Percentiles rank a stretch among this genome's conserved stretches.
Evolutionary conservation across 2,113 vertebrate genomes (phyloP).

Genomic region (Xenopus borealis): DNA sequence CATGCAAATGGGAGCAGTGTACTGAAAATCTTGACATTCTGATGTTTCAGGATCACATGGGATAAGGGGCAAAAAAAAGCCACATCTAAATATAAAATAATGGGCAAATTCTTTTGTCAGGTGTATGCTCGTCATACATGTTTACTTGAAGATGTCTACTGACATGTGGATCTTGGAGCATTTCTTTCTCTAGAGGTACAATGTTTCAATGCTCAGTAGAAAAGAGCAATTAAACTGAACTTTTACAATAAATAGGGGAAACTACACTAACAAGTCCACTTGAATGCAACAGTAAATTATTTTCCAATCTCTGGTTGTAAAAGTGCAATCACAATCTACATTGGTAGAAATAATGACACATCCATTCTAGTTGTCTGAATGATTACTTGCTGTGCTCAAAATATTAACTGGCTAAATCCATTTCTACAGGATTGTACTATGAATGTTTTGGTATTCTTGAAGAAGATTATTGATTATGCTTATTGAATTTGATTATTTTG

Average conservation of each 20-base stretch:
- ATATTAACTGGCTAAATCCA: too few relatives aligned
- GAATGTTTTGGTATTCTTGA: too few relatives aligned
- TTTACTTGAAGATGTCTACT: conserved; percentile 3
- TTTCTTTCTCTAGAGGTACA: background rate
- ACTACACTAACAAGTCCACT: background rate
- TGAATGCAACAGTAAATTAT: conserved; percentile 1
- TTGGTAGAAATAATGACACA: too few relatives aligned
- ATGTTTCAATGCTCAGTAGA: background rate
- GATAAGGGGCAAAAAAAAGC: conserved; percentile 9
- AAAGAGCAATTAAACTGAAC: background rate
- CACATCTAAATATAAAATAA: conserved; percentile 12
- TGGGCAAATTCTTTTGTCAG: conserved; percentile 2
- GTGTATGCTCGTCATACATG: conserved; percentile 8
- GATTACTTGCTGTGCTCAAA: too few relatives aligned
- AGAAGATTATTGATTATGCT: too few relatives aligned
- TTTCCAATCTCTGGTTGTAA: background rate
- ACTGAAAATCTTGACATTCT: conserved; percentile 34
- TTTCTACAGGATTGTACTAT: too few relatives aligned
- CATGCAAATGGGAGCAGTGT: conserved; percentile 38
- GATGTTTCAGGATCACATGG: conserved; percentile 11
- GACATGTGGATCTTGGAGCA: conserved; percentile 6
- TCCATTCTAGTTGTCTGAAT: too few relatives aligned
- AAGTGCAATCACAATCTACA: background rate
- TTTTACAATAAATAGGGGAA: background rate
- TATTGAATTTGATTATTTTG: too few relatives aligned